phyloP scores from a whole-genome alignment of 2,888 invertebrate species.

The Drosophila crucigera region DNA sequence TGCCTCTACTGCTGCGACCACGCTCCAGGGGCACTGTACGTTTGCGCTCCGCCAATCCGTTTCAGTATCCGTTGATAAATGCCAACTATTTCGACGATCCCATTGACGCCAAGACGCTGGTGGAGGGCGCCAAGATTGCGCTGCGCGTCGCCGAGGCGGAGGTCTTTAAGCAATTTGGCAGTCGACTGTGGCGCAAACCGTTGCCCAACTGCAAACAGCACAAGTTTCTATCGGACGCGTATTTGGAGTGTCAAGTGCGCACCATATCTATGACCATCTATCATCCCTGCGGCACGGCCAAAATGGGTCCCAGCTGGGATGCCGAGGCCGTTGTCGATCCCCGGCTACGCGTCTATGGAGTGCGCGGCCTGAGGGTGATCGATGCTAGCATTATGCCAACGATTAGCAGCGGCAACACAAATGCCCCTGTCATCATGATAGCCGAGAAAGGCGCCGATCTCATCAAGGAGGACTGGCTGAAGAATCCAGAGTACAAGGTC shows the following conservation, averaged over 20 bases:
- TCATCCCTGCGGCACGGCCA: constrained; percentile 94
- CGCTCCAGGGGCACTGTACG: constrained; percentile 92
- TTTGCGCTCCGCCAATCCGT: constrained; percentile 92
- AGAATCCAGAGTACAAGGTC: constrained; percentile 83
- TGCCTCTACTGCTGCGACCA: constrained; percentile 93
- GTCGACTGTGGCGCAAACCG: constrained; percentile 90
- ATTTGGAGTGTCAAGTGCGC: constrained; percentile 94
- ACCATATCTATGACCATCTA: constrained; percentile 96
- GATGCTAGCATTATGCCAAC: constrained; percentile 61
- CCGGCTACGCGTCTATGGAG: constrained; percentile 90
- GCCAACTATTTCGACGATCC: constrained; percentile 96
- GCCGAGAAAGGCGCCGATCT: constrained; percentile 95
- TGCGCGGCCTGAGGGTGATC: constrained; percentile 87
- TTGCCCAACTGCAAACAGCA: constrained; percentile 92
- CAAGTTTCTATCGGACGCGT: constrained; percentile 91
- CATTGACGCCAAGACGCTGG: constrained; percentile 91
- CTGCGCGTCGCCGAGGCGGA: constrained; percentile 90
- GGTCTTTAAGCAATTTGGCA: constrained; percentile 93
- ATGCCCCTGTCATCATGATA: constrained; percentile 96
- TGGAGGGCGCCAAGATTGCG: constrained; percentile 93
- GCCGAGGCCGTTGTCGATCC: constrained; percentile 93
- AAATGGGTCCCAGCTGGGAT: constrained; percentile 94
- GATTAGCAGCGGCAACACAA: constrained; percentile 91
- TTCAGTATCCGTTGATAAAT: constrained; percentile 94
- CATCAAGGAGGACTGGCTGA: constrained; percentile 93